Evolutionary conservation across 1,140 invertebrate species (phyloP).

Genomic region (Caerostris extrusa): DNA sequence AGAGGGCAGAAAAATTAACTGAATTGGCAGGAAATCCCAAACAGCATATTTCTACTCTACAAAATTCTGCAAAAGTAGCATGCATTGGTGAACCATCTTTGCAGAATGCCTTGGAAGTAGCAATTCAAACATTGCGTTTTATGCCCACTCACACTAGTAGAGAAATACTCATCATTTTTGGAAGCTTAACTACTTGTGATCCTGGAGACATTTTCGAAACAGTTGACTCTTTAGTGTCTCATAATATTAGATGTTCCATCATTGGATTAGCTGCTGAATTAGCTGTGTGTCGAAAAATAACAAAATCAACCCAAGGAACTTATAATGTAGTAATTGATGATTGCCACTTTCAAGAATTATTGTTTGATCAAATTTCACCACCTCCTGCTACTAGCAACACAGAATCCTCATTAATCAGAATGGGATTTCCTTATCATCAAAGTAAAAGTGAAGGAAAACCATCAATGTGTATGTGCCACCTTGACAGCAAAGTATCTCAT

Average conservation of each 20-base stretch:
- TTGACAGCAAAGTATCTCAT: conserved; percentile 86
- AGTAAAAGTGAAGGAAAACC: conserved; percentile 81
- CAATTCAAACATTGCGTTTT: conserved; percentile 90
- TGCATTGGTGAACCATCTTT: conserved; percentile 94
- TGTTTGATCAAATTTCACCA: conserved; percentile 89
- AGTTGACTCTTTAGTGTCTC: conserved; percentile 87
- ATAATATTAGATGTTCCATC: conserved; percentile 92
- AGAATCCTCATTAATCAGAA: conserved; percentile 83
- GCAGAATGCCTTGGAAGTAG: conserved; percentile 96
- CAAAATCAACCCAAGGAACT: conserved; percentile 88
- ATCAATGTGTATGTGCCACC: conserved; percentile 85
- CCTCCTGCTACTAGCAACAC: conserved; percentile 86
- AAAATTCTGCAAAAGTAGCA: conserved; percentile 80
- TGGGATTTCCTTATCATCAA: conserved; percentile 84
- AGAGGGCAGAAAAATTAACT: conserved; percentile 94
- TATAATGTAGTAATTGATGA: conserved; percentile 96
- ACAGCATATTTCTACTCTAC: conserved; percentile 82
- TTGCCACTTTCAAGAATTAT: conserved; percentile 91
- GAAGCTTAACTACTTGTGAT: conserved; percentile 97
- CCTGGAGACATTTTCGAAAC: conserved; percentile 95
- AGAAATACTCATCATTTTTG: conserved; percentile 87
- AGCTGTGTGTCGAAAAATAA: conserved; percentile 91
- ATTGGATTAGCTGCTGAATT: conserved; percentile 98
- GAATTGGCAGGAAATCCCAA: conserved; percentile 90
- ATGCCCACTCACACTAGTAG: conserved; percentile 96